Base-by-base conservation (phyloP, 2,797 vertebrate genomes). In the Carcharodon carcharias region DNA sequence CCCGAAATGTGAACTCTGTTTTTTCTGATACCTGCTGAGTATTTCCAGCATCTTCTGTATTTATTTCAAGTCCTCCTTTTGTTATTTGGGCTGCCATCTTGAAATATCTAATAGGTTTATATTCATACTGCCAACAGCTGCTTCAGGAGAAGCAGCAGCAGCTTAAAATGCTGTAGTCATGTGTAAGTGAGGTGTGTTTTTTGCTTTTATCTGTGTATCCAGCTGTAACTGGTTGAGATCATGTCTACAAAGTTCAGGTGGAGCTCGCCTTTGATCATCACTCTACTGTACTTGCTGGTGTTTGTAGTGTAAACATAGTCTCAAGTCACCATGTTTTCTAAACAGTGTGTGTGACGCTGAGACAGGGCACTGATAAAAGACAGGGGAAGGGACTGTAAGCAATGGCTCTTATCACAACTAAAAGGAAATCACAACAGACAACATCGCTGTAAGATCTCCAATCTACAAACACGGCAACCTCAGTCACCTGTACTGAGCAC, bases 241-340 rank as follows among this genome's bases (percentile, higher is more conserved):
- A 1, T 61, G 35, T 91, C 31, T 58, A 21, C 58, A 91, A 58
- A 16, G 7, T n/a, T 61, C 16, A 26, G 56, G 28, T 56, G 12
- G 11, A 18, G 1, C 58, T 61, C 58, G 40, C 58, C 58, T 63
- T 92, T 92, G 89, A 63, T 61, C 89, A 63, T 92, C 35, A 14
- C 35, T 92, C 58, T 63, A 35, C 16, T 40, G 58, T 92, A 92
- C 58, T n/a, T 63, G 58, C 4, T 50, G 35, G 31, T 63, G 35
- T 92, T 92, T 92, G 58, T n/a, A 40, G 35, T 63, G 35, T 92
- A 92, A 92, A 92, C 89, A 63, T n/a, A 61, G 35, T 61, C 58
- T 92, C 16, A n/a, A 92, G 89, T 31, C 89, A 92, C 35, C 35
- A 3, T 92, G 89, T 92, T 92, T 63, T 35, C 89, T 63, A 92